These are phyloP conservation scores for Eucidaris tribuloides DNA, from an alignment of 35 echinoderm and acorn worm genomes.

Conservation along the genomic window DNA sequence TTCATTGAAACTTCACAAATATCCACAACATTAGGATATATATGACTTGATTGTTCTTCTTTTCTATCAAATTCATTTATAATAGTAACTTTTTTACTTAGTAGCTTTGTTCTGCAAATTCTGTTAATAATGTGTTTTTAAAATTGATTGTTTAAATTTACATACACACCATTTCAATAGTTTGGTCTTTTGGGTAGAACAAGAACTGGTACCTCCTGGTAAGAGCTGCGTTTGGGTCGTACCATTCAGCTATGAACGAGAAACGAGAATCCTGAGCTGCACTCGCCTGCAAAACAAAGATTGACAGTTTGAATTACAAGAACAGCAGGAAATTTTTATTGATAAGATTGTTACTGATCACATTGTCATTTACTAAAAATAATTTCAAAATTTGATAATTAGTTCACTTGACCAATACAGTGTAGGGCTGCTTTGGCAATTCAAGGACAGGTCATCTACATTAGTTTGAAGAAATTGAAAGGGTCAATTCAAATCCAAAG, in stretches of 20 bases:
- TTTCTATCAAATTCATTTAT: not conserved
- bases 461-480: no score
- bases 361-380: no score
- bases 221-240: constrained; percentile 86
- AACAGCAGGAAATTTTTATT: no score
- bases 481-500: no score
- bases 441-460: no score
- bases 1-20: not conserved
- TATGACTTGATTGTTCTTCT: not conserved
- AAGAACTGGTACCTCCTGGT: constrained; percentile 86
- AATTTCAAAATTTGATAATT: no score
- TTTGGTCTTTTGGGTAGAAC: constrained; percentile 80
- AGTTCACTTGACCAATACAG: no score
- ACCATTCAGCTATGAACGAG: constrained; percentile 93
- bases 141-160: not conserved
- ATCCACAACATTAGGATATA: not conserved
- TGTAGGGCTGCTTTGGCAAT: no score
- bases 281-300: not conserved
- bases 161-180: constrained; percentile 91
- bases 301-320: no score
- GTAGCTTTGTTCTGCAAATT: not conserved
- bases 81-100: not conserved
- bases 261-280: constrained; percentile 51
- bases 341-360: no score
- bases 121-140: not conserved